A percentile compares a stretch with the other conserved stretches of the same genome.
Conservation (phyloP, 2,888 invertebrate genomes). For the Tetropium fuscum region DNA sequence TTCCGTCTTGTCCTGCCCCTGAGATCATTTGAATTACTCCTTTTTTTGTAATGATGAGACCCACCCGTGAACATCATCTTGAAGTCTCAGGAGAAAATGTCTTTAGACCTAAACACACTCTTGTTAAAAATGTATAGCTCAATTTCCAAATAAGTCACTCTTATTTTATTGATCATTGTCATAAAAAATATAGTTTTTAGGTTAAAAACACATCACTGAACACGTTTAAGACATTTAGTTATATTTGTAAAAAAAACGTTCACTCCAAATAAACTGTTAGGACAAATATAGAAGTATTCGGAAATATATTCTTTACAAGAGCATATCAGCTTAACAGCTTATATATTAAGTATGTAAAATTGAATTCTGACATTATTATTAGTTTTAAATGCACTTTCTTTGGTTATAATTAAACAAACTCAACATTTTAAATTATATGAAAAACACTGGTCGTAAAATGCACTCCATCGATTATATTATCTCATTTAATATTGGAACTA, state of each 20-base stretch:
- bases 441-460: constrained; percentile 7
- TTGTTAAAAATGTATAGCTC: constrained; percentile 24
- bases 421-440: constrained; percentile 5
- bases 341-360: too few species aligned
- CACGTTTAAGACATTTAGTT: constrained; percentile 5
- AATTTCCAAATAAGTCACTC: constrained; percentile 24
- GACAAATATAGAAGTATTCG: neutral
- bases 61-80: constrained; percentile 80
- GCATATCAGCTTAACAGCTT: too few species aligned
- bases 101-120: constrained; percentile 26
- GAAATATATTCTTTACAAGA: too few species aligned
- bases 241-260: neutral
- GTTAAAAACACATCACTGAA: constrained; percentile 5
- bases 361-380: constrained; percentile 3
- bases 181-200: neutral
- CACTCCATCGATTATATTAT: constrained; percentile 10
- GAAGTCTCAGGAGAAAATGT: constrained; percentile 30
- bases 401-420: neutral
- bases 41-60: constrained; percentile 71
- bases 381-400: constrained; percentile 8
- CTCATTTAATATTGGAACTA: constrained; percentile 5
- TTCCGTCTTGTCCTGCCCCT: constrained; percentile 49
- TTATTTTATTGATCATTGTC: constrained; percentile 33
- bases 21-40: constrained; percentile 60
- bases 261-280: constrained; percentile 24